Conservation (phyloP, 2,797 vertebrate species). For the Orientallactaga sibirica region DNA sequence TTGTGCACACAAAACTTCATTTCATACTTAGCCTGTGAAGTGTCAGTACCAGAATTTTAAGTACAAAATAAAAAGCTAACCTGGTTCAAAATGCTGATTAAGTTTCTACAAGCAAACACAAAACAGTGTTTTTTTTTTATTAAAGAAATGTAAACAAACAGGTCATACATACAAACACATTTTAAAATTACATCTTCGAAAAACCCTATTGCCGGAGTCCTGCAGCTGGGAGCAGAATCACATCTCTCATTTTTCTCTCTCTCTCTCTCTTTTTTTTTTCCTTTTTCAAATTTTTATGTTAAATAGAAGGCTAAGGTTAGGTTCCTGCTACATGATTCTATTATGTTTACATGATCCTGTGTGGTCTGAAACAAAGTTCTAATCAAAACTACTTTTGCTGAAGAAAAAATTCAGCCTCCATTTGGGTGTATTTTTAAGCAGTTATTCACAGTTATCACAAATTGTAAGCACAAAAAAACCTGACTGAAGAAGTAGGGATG, state of each 20-base stretch:
- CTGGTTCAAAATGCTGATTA: conserved; percentile 93
- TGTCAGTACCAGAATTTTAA: conserved; percentile 97
- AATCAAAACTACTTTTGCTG: conserved; percentile 88
- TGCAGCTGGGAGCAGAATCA: conserved; percentile 87
- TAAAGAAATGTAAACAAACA: conserved; percentile 94
- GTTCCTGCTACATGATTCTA: conserved; percentile 89
- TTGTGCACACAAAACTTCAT: conserved; percentile 96
- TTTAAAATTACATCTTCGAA: conserved; percentile 91
- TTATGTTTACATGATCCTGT: conserved; percentile 85
- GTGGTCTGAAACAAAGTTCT: conserved; percentile 88
- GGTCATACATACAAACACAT: conserved; percentile 91
- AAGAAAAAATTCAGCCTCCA: conserved; percentile 91
- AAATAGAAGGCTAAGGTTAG: conserved; percentile 85
- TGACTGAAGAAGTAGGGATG: conserved; percentile 96
- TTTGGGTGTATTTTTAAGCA: conserved; percentile 93
- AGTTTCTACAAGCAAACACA: conserved; percentile 93
- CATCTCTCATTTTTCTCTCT: conserved; percentile 61
- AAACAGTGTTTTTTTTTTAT: conserved; percentile 89
- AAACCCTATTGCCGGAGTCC: conserved; percentile 88
- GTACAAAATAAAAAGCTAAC: conserved; percentile 94
- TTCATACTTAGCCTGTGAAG: conserved; percentile 94
- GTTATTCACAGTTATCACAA: conserved; percentile 98
- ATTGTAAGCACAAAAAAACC: conserved; percentile 95
- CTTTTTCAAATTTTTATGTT: conserved; percentile 81
- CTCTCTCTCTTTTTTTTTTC: conserved; percentile 61